phyloP scores from a whole-genome alignment of 2,113 vertebrate genomes.

The Oncorhynchus mykiss region DNA sequence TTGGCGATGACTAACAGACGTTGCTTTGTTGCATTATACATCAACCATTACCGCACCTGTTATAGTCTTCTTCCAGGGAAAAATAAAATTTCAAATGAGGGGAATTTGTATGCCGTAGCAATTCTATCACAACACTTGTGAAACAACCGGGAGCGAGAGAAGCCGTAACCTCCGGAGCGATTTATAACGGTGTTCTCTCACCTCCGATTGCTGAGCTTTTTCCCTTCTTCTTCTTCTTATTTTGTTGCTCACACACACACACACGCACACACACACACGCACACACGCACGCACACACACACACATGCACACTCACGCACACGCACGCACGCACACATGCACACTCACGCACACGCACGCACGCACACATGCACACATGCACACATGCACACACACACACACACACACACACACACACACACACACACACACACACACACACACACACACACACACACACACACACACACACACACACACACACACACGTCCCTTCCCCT shows the following conservation, averaged over 20 bases:
- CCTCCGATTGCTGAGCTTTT: conserved; percentile 65
- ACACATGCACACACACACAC: not conserved
- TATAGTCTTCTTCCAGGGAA: conserved; percentile 63
- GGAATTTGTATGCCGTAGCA: conserved; percentile 54
- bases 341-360: too few relatives aligned
- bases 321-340: too few relatives aligned
- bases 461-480: too few relatives aligned
- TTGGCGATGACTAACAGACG: conserved; percentile 55
- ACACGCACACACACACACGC: not conserved
- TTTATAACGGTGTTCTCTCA: conserved; percentile 72
- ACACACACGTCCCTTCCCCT: conserved; percentile 39
- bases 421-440: too few relatives aligned
- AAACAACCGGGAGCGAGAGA: conserved; percentile 59
- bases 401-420: too few relatives aligned
- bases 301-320: too few relatives aligned
- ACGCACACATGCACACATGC: too few relatives aligned
- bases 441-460: too few relatives aligned
- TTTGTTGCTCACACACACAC: conserved; percentile 4
- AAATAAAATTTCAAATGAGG: conserved; percentile 64
- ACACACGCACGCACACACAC: too few relatives aligned
- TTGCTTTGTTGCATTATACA: conserved; percentile 70
- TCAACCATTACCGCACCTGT: conserved; percentile 60
- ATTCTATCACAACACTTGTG: conserved; percentile 63
- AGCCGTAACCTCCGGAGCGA: conserved; percentile 66
- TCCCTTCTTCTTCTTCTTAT: conserved; percentile 45